Evolutionary conservation across 2,113 vertebrate species (phyloP).

Genomic region (Corvus cornix): DNA sequence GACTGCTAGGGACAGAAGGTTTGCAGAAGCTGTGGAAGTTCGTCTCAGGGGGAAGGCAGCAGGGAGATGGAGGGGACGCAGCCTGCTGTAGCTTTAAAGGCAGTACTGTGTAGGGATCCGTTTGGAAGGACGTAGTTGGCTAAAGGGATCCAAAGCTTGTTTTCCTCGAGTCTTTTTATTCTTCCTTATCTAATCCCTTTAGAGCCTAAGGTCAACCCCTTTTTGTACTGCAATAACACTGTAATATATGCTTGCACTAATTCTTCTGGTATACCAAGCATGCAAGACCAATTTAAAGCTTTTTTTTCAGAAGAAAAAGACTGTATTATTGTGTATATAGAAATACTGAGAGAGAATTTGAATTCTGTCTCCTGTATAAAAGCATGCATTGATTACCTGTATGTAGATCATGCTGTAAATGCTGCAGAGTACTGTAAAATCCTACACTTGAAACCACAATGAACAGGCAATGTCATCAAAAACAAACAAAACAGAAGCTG

Average conservation of each 20-base stretch:
- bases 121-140: constrained; percentile 37
- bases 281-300: constrained; percentile 71
- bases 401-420: constrained; percentile 78
- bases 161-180: constrained; percentile 68
- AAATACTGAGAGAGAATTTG: constrained; percentile 56
- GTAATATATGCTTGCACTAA: constrained; percentile 94
- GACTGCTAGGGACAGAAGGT: neutral
- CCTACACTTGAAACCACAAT: constrained; percentile 90
- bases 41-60: constrained; percentile 23
- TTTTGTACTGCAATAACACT: constrained; percentile 88
- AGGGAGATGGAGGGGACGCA: neutral
- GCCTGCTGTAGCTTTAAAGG: constrained; percentile 50
- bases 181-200: constrained; percentile 52
- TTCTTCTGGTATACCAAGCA: constrained; percentile 75
- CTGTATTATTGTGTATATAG: constrained; percentile 72
- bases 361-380: constrained; percentile 74
- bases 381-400: constrained; percentile 83
- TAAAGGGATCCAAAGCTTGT: constrained; percentile 66
- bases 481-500: constrained; percentile 75
- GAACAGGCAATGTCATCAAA: constrained; percentile 71
- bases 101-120: neutral
- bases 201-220: constrained; percentile 8
- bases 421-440: constrained; percentile 86
- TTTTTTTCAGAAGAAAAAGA: constrained; percentile 68
- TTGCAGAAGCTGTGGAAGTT: constrained; percentile 10